A percentile compares a stretch with the other conserved stretches of the same genome.
These are phyloP conservation scores for Cylindroiulus punctatus DNA, from an alignment of 2,888 invertebrate species.

Conservation along the genomic window DNA sequence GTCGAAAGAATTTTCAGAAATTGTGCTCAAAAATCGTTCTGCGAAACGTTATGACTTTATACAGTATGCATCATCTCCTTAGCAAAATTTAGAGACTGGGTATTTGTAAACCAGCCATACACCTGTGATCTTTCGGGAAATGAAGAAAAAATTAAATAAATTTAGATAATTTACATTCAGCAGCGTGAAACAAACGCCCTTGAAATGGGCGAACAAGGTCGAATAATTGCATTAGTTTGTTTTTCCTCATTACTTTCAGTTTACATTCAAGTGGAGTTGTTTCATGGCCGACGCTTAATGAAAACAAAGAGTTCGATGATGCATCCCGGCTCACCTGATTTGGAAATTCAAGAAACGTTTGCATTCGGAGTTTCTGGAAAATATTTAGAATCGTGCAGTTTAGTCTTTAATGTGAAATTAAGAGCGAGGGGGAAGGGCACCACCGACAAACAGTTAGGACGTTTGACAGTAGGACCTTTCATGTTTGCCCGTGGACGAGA, in stretches of 20 bases:
- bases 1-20: no score
- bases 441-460: conserved; percentile 42
- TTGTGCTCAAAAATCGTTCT: no score
- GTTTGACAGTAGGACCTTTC: conserved; percentile 57
- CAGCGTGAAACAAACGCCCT: neutral
- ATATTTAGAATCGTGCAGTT: conserved; percentile 56
- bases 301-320: conserved; percentile 54
- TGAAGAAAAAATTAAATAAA: neutral
- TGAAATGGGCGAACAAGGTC: neutral
- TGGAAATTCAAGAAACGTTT: conserved; percentile 56
- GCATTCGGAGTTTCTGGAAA: conserved; percentile 54
- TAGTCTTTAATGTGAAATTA: conserved; percentile 41
- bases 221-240: neutral
- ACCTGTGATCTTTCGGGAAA: no score
- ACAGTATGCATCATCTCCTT: no score
- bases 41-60: no score
- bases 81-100: no score
- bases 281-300: conserved; percentile 56
- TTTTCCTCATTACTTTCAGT: conserved; percentile 47
- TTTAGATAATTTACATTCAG: neutral
- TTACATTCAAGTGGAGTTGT: conserved; percentile 56
- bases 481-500: conserved; percentile 57
- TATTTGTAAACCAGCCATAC: no score
- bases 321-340: conserved; percentile 29
- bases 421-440: neutral